Evolutionary conservation across 2,113 vertebrate species (phyloP).

Genomic region (Notothenia coriiceps): DNA sequence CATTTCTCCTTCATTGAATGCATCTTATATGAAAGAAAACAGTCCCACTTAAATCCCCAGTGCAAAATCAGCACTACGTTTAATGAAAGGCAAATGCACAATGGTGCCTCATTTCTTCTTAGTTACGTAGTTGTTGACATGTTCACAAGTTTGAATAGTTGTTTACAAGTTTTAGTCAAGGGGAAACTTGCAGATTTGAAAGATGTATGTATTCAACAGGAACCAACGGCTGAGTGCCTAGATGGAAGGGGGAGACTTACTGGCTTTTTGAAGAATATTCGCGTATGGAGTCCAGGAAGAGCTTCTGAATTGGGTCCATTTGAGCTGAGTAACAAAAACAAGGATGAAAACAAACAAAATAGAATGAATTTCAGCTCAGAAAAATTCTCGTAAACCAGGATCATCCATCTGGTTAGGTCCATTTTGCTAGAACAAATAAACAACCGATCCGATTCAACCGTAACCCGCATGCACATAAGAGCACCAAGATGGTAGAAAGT

Average conservation of each 20-base stretch:
- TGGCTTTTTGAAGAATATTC: slow-evolving; percentile 89
- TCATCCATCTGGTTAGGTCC: slow-evolving; percentile 10
- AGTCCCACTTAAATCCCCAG: not conserved
- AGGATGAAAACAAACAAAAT: slow-evolving; percentile 12
- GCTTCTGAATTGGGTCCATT: slow-evolving; percentile 93
- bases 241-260: slow-evolving; percentile 78
- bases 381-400: not conserved
- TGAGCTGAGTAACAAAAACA: slow-evolving; percentile 69
- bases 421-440: not conserved
- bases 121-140: not conserved
- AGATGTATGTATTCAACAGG: too few species aligned
- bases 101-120: not conserved
- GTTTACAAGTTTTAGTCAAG: not conserved
- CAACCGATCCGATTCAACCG: slow-evolving; percentile 13
- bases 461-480: slow-evolving; percentile 57
- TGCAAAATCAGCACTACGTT: not conserved
- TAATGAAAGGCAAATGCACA: not conserved
- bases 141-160: not conserved
- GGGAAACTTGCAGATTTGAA: not conserved
- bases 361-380: not conserved
- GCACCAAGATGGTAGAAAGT: slow-evolving; percentile 17
- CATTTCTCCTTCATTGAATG: not conserved
- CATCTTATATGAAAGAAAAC: not conserved
- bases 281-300: slow-evolving; percentile 94
- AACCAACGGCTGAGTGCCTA: too few species aligned